A percentile compares a stretch with the other conserved stretches of the same genome.
Conservation (phyloP, 2,888 invertebrate species). For the Epistrophe eligans region DNA sequence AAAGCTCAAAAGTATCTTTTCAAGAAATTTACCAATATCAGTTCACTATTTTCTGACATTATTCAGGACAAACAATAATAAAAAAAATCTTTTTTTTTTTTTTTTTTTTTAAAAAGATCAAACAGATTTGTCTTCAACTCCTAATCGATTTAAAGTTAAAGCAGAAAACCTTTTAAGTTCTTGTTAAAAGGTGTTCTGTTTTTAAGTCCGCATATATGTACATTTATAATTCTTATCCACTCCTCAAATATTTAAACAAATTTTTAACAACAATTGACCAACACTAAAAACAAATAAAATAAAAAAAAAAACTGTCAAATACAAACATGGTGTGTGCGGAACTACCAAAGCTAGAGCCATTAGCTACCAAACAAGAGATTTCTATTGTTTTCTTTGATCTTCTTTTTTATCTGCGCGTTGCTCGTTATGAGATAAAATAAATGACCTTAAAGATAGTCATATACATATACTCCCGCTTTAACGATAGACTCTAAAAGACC, state of each 20-base stretch:
- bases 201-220: too few relatives aligned
- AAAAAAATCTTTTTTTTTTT: too few relatives aligned
- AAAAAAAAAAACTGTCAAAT: conserved; percentile 39
- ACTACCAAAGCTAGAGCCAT: conserved; percentile 44
- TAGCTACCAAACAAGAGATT: conserved; percentile 76
- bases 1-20: too few relatives aligned
- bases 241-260: conserved; percentile 52
- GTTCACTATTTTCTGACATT: too few relatives aligned
- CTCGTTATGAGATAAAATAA: conserved; percentile 74
- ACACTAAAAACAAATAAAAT: neutral
- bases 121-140: conserved; percentile 1
- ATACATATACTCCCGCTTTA: conserved; percentile 53
- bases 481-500: neutral
- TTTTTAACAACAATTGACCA: conserved; percentile 25
- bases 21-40: too few relatives aligned
- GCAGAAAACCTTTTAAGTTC: neutral
- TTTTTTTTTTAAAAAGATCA: too few relatives aligned
- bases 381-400: conserved; percentile 76
- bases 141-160: neutral
- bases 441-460: conserved; percentile 46
- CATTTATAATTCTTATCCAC: conserved; percentile 47
- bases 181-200: conserved; percentile 14
- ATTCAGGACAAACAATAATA: too few relatives aligned
- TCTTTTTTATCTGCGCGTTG: conserved; percentile 62
- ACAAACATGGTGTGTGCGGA: conserved; percentile 45